phyloP scores from a whole-genome alignment of 53 echinoderm and acorn worm genomes.

The Actinopyga echinites region DNA sequence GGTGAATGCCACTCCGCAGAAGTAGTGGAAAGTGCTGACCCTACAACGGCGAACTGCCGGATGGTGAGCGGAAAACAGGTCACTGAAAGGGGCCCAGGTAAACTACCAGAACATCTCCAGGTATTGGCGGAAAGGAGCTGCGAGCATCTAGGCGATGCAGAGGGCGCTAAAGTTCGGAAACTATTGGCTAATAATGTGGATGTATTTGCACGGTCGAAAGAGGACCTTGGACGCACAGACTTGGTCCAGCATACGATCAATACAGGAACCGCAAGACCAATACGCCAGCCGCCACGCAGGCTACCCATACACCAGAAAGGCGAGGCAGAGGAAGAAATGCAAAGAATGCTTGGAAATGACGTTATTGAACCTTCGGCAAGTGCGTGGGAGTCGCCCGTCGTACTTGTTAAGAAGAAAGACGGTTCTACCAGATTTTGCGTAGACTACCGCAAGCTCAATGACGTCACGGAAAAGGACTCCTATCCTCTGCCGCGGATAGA shows the following conservation, averaged over 20 bases:
- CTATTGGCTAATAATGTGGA: not conserved
- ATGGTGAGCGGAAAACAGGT: not conserved
- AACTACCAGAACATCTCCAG: not conserved
- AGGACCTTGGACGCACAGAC: constrained; percentile 46
- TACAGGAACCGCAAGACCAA: constrained; percentile 39
- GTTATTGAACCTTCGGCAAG: constrained; percentile 64
- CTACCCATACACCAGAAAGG: constrained; percentile 48
- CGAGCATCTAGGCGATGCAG: not conserved
- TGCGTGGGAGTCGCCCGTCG: constrained; percentile 65
- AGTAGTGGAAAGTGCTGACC: not conserved
- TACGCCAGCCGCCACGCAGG: too few relatives aligned
- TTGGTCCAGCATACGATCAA: constrained; percentile 61
- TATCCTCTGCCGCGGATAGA: constrained; percentile 55
- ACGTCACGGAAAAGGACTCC: too few relatives aligned
- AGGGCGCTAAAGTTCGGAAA: not conserved
- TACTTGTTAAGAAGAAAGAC: constrained; percentile 57
- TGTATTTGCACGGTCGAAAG: constrained; percentile 26
- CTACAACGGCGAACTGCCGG: not conserved
- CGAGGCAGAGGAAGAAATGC: constrained; percentile 53
- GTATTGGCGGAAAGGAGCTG: not conserved
- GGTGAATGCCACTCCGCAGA: constrained; percentile 33
- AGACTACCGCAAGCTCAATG: too few relatives aligned
- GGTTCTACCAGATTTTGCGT: constrained; percentile 42
- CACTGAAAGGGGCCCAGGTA: not conserved
- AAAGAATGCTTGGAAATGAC: constrained; percentile 57